A percentile compares a stretch with the other conserved stretches of the same genome.
These are phyloP conservation scores for Psilanteris sp. DNA, from an alignment of 1,140 invertebrate genomes.

Conservation along the genomic window DNA sequence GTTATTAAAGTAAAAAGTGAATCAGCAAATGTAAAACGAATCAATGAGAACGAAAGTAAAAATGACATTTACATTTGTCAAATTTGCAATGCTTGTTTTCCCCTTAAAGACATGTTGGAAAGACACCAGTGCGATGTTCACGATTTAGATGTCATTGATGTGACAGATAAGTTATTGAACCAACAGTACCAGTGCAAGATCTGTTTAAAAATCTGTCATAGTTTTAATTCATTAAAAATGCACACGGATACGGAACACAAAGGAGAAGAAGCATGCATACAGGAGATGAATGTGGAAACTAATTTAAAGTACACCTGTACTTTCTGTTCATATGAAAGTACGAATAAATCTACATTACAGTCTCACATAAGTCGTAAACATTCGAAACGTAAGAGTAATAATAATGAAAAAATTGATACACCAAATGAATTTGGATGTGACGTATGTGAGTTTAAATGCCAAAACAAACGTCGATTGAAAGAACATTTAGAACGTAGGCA, in stretches of 20 bases:
- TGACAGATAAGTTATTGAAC: no score
- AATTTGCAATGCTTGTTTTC: conserved; percentile 80
- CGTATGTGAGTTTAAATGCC: conserved; percentile 74
- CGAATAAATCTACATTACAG: conserved; percentile 65
- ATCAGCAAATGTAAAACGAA: not conserved
- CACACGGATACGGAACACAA: conserved; percentile 59
- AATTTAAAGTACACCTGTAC: conserved; percentile 56
- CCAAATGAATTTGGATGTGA: conserved; percentile 71
- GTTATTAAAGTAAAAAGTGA: conserved; percentile 60
- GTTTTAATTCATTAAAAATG: conserved; percentile 58
- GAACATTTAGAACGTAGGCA: conserved; percentile 78
- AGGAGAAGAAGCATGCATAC: conserved; percentile 1
- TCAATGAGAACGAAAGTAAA: no score
- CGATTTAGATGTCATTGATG: conserved; percentile 7
- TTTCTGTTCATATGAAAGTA: conserved; percentile 65
- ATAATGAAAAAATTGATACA: conserved; percentile 63
- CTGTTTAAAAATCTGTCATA: conserved; percentile 64
- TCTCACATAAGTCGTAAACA: conserved; percentile 76
- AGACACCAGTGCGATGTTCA: conserved; percentile 68
- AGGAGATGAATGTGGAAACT: not conserved
- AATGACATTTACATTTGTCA: conserved; percentile 71
- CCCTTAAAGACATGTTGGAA: conserved; percentile 75
- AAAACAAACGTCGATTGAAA: conserved; percentile 77
- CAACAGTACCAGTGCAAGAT: conserved; percentile 66
- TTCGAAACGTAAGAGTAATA: conserved; percentile 72